These are phyloP conservation scores for Echinometra lucunter DNA, from an alignment of 53 echinoderm and acorn worm genomes.

Conservation along the genomic window DNA sequence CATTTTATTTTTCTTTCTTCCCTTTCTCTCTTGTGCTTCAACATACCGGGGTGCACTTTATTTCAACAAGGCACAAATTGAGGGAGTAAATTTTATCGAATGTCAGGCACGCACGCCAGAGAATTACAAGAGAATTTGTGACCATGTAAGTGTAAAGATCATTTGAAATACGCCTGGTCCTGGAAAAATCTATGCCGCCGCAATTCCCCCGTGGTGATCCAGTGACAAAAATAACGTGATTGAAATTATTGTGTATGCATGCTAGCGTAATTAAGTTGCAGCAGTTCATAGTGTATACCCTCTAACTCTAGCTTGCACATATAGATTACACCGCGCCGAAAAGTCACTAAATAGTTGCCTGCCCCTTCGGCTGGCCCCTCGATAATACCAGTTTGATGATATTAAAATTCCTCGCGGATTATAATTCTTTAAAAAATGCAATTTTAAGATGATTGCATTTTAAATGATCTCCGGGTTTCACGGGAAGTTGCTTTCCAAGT, in stretches of 20 bases:
- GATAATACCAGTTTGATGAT: conserved; percentile 74
- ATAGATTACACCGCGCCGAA: conserved; percentile 62
- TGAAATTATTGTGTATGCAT: conserved; percentile 75
- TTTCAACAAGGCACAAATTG: conserved; percentile 58
- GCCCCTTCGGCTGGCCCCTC: conserved; percentile 64
- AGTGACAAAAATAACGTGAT: conserved; percentile 74
- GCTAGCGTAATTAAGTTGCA: conserved; percentile 74
- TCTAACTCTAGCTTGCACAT: conserved; percentile 19
- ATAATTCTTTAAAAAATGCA: conserved; percentile 75
- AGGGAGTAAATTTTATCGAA: conserved; percentile 67
- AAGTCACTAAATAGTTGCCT: conserved; percentile 68
- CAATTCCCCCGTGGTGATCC: conserved; percentile 71
- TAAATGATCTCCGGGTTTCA: conserved; percentile 72
- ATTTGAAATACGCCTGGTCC: conserved; percentile 67
- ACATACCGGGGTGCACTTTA: conserved; percentile 61
- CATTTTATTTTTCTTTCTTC: conserved; percentile 41
- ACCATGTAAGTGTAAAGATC: conserved; percentile 71
- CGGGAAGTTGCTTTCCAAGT: conserved; percentile 59
- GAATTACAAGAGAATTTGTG: conserved; percentile 67
- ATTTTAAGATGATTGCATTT: conserved; percentile 74
- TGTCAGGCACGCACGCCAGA: conserved; percentile 65
- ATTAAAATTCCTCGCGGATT: conserved; percentile 73
- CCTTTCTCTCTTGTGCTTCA: conserved; percentile 12
- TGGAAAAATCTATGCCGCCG: conserved; percentile 64
- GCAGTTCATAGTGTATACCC: conserved; percentile 39